These are phyloP conservation scores for Balearica regulorum DNA, from an alignment of 2,797 vertebrate genomes.

Conservation along the genomic window DNA sequence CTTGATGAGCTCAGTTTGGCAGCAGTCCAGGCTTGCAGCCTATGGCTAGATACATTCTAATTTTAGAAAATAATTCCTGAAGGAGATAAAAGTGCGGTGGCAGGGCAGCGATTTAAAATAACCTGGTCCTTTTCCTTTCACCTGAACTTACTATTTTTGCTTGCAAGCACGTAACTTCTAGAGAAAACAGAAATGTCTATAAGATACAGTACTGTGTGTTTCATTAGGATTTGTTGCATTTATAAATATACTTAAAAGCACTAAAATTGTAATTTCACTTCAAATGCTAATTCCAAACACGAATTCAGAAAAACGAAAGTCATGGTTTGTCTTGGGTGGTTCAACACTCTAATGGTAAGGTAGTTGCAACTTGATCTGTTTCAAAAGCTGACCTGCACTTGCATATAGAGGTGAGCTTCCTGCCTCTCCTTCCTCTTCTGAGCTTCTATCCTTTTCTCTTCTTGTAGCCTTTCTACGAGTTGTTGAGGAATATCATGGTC, in stretches of 20 bases:
- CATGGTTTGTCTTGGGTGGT: background rate
- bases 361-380: background rate
- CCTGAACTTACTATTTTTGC: background rate
- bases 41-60: slow-evolving; percentile 39
- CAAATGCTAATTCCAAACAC: background rate
- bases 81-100: background rate
- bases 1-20: slow-evolving; percentile 34
- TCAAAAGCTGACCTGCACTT: slow-evolving; percentile 84
- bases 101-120: background rate
- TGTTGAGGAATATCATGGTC: slow-evolving; percentile 98
- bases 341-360: background rate
- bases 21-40: slow-evolving; percentile 30
- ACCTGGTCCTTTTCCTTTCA: background rate
- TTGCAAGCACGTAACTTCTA: background rate
- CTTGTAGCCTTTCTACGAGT: slow-evolving; percentile 94
- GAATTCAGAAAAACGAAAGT: background rate
- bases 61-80: slow-evolving; percentile 50
- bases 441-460: slow-evolving; percentile 97
- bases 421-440: slow-evolving; percentile 98
- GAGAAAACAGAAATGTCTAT: background rate
- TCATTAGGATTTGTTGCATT: background rate
- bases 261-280: background rate
- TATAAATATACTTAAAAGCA: background rate
- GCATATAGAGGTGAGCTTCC: slow-evolving; percentile 99
- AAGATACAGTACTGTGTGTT: background rate